These are phyloP conservation scores for Delphinapterus leucas DNA, from an alignment of 2,113 vertebrate genomes.

Conservation along the genomic window DNA sequence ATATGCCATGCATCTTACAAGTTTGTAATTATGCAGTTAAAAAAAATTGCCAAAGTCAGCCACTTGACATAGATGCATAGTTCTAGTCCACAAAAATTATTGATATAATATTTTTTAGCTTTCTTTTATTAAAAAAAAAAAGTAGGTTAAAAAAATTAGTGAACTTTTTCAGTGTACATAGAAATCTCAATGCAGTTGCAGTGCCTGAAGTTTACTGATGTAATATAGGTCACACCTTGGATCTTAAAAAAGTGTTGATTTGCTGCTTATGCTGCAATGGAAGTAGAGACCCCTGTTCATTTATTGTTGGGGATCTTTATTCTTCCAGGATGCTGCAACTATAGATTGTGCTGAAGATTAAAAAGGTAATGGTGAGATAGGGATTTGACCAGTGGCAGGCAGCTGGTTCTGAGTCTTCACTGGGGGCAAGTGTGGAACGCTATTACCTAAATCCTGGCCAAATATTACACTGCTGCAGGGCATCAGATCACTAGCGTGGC, in stretches of 20 bases:
- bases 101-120: slow-evolving; percentile 49
- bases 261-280: neutral
- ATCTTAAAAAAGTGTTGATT: neutral
- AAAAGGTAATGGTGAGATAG: neutral
- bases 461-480: neutral
- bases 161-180: neutral
- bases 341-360: neutral
- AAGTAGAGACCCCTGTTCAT: neutral
- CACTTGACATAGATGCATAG: neutral
- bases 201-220: neutral
- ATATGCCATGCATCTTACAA: neutral
- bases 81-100: slow-evolving; percentile 42
- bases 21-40: slow-evolving; percentile 46
- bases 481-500: neutral
- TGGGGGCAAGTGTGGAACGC: neutral
- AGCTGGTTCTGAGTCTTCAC: neutral
- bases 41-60: slow-evolving; percentile 8
- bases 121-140: slow-evolving; percentile 38
- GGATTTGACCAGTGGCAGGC: neutral
- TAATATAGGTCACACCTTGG: neutral
- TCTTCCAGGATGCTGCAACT: neutral
- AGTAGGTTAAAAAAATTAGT: slow-evolving; percentile 31
- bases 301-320: neutral
- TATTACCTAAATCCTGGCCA: neutral
- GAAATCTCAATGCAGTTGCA: neutral